These are phyloP conservation scores for Zaprionus lachaisei DNA, from an alignment of 1,140 invertebrate species.

Conservation along the genomic window DNA sequence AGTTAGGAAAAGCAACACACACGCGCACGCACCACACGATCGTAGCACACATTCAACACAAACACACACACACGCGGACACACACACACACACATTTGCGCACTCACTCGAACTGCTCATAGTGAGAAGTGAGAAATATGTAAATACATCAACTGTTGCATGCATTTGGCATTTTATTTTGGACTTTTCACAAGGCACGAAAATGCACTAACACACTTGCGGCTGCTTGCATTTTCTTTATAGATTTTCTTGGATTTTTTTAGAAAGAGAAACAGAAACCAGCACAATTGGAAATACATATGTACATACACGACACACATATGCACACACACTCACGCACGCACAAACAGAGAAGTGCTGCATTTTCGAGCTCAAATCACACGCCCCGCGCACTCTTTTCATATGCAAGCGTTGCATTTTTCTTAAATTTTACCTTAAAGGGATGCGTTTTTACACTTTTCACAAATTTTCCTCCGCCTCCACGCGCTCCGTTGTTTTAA, in stretches of 20 bases:
- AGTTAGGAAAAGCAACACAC: conserved; percentile 62
- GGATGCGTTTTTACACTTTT: conserved; percentile 51
- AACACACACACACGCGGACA: conserved; percentile 26
- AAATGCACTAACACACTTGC: conserved; percentile 48
- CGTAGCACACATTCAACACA: conserved; percentile 25
- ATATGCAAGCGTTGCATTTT: conserved; percentile 58
- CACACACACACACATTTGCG: conserved; percentile 25
- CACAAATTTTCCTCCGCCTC: conserved; percentile 51
- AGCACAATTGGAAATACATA: conserved; percentile 72
- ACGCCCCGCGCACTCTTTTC: conserved; percentile 45
- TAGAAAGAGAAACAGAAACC: conserved; percentile 56
- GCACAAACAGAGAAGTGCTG: conserved; percentile 39
- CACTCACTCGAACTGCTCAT: conserved; percentile 24
- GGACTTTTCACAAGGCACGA: conserved; percentile 48
- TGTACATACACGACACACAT: conserved; percentile 50
- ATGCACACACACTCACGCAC: conserved; percentile 37
- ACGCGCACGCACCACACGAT: conserved; percentile 26
- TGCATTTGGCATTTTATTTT: conserved; percentile 54
- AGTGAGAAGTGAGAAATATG: conserved; percentile 60
- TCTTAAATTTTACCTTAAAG: conserved; percentile 60
- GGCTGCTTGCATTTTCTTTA: conserved; percentile 52
- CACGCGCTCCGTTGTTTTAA: conserved; percentile 57
- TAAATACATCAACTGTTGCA: conserved; percentile 60
- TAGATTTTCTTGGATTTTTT: conserved; percentile 63
- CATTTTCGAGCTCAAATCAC: conserved; percentile 38